phyloP scores from a whole-genome alignment of 2,888 invertebrate genomes.

The Drosophila formosana region DNA sequence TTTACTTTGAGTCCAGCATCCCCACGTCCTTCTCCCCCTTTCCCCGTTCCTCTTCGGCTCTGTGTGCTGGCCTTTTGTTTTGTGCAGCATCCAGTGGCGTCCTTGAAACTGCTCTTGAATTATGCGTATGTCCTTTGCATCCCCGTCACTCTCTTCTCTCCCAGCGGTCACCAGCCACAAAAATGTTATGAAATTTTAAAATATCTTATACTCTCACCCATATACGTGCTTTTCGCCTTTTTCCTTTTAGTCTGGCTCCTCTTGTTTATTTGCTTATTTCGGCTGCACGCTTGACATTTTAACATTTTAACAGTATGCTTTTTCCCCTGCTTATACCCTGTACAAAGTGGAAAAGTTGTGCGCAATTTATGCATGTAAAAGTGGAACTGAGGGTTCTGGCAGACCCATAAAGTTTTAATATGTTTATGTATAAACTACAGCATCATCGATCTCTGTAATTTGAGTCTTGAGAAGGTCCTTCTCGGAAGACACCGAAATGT shows the following conservation, averaged over 20 bases:
- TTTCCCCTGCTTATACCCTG: conserved; percentile 2
- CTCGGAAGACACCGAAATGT: not conserved
- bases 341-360: not conserved
- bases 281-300: conserved; percentile 26
- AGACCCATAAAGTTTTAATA: not conserved
- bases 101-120: conserved; percentile 59
- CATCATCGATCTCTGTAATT: not conserved
- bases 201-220: conserved; percentile 27
- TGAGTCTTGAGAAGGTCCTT: not conserved
- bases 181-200: conserved; percentile 50
- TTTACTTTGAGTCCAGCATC: conserved; percentile 25
- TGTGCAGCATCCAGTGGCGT: conserved; percentile 33
- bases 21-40: not conserved
- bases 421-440: not conserved
- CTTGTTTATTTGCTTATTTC: conserved; percentile 18
- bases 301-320: conserved; percentile 15
- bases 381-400: not conserved
- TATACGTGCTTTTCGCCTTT: conserved; percentile 16
- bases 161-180: conserved; percentile 14
- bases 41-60: not conserved
- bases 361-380: not conserved
- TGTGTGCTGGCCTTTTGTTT: conserved; percentile 8
- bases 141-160: not conserved
- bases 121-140: conserved; percentile 36
- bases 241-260: not conserved